Base-by-base conservation (phyloP, 2,888 invertebrate genomes). In the Cryptops parisi region DNA sequence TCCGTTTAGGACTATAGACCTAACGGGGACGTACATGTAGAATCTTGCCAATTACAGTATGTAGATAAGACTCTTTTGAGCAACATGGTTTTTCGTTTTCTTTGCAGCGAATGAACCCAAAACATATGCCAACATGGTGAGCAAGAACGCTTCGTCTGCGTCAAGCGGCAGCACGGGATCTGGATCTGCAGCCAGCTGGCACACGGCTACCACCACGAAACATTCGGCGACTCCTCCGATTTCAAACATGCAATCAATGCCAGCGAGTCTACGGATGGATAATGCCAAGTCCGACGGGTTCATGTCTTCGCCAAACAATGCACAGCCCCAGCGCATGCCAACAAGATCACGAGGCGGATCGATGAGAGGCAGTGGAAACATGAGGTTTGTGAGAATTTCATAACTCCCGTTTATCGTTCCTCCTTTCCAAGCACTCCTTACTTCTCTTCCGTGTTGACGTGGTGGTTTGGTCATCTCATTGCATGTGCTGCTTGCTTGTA, bases 61-160 rank as follows among this genome's bases (percentile, higher is more conserved):
- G n/a, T n/a, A n/a, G n/a, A n/a, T n/a, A n/a, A n/a, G n/a, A n/a
- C n/a, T n/a, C n/a, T n/a, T n/a, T n/a, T n/a, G n/a, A n/a, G n/a
- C n/a, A n/a, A n/a, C n/a, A n/a, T n/a, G n/a, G n/a, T n/a, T n/a
- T n/a, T n/a, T n/a, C n/a, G n/a, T n/a, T 33, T 33, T 33, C 33
- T 33, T 58, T 55, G 61, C 61, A n/a, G 67, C 78, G 40, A 77
- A 74, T 63, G 84, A 84, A 69, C 86, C 85, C 19, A 88, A 87
- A 72, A 88, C 89, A 12, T 89, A 86, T 70, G 88, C 89, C 19
- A 87, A 84, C 70, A 76, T 86, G 62, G 78, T 89, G 63, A 88
- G 59, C 53, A 61, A 60, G 47, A 62, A 60, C 52, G 43, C 60
- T 4, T 41, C 43, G 6, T 41, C 43, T 12, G 43, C n/a, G 17